Conservation (phyloP, 2,113 vertebrate species). For the Ardeotis arabs region DNA sequence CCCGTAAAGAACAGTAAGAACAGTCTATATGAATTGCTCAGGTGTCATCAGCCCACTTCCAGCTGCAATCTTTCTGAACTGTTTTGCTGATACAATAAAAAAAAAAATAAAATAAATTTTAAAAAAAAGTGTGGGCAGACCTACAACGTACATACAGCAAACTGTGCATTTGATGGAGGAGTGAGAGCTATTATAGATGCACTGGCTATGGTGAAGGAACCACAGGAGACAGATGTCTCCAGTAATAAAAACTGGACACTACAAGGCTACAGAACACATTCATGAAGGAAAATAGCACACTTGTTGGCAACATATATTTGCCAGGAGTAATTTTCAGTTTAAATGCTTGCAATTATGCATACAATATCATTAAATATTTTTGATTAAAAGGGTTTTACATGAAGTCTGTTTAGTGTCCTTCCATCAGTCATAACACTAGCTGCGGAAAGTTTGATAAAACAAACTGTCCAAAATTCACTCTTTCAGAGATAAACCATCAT, state of each 20-base stretch:
- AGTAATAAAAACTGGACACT: background rate
- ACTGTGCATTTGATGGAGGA: background rate
- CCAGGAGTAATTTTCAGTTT: background rate
- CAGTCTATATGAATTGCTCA: background rate
- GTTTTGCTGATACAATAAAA: background rate
- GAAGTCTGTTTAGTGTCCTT: background rate
- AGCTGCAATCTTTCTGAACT: background rate
- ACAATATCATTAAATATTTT: background rate
- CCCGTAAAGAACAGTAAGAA: background rate
- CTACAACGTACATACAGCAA: background rate
- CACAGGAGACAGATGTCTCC: background rate
- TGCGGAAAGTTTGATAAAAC: slow-evolving; percentile 2
- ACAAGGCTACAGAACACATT: background rate
- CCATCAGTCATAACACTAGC: background rate
- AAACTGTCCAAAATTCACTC: background rate
- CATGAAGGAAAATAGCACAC: background rate
- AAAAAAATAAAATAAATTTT: background rate
- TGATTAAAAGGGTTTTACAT: background rate
- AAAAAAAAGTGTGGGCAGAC: background rate
- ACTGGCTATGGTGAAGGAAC: background rate
- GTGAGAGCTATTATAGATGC: background rate
- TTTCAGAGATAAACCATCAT: background rate
- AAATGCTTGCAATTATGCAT: background rate
- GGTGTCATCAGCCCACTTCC: background rate
- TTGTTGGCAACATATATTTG: background rate